Evolutionary conservation across 2,797 vertebrate species (phyloP).

Genomic region (Microctenopoma steveboyesi): DNA sequence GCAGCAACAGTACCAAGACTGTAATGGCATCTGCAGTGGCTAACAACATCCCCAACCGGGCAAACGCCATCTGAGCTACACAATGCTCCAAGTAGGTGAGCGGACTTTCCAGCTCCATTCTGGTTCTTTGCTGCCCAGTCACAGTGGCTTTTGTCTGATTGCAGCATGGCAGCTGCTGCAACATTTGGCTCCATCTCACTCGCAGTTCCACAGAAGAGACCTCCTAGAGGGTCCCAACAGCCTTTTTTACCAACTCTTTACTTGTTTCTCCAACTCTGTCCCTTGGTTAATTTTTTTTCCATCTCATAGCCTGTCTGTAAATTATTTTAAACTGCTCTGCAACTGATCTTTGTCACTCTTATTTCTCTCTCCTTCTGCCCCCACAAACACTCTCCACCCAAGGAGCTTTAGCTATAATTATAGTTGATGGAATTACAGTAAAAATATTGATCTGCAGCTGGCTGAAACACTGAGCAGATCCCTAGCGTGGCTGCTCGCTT

Average conservation of each 20-base stretch:
- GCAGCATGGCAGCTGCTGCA: no score
- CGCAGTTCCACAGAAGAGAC: no score
- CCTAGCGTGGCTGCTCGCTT: slow-evolving; percentile 24
- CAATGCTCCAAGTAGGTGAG: no score
- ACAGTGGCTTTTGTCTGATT: no score
- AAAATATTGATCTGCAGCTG: slow-evolving; percentile 69
- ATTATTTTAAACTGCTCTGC: slow-evolving; percentile 27
- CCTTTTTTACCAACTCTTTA: not conserved
- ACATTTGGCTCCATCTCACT: no score
- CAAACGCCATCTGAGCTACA: no score
- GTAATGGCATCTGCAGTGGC: no score
- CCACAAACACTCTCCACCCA: slow-evolving; percentile 14
- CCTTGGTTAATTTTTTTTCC: slow-evolving; percentile 19
- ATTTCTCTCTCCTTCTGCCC: slow-evolving; percentile 15
- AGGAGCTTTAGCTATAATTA: slow-evolving; percentile 39
- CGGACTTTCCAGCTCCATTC: no score
- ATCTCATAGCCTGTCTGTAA: slow-evolving; percentile 14
- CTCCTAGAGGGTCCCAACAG: no score
- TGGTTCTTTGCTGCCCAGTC: no score
- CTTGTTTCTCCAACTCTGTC: slow-evolving; percentile 10
- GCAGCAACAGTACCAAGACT: no score
- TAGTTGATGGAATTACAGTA: slow-evolving; percentile 62
- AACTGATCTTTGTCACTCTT: slow-evolving; percentile 27
- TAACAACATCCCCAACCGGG: no score
- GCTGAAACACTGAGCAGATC: slow-evolving; percentile 44